Base-by-base conservation (phyloP, 2,113 vertebrate species). In the Ammodytes dubius region DNA sequence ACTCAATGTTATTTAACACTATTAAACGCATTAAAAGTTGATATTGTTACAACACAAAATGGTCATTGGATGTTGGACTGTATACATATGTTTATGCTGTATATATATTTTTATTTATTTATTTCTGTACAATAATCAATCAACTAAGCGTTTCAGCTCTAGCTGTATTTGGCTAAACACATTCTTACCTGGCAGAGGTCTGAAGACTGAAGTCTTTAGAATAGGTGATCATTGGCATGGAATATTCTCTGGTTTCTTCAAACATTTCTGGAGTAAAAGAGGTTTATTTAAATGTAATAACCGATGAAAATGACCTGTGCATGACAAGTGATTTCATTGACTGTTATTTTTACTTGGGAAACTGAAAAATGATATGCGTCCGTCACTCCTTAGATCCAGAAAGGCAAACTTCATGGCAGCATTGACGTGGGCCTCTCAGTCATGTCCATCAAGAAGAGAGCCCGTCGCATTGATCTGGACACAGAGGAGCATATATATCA, bases 401-500 rank as follows among this genome's bases (percentile, higher is more conserved):
- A 97, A 87, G 97, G 97, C 58, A 99, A 99, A 87, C 96, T 99
- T 57, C 98, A 99, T 6, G 98, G 98, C 63, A 99, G 98, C 94
- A 99, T 99, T 5, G 98, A 99, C 70, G 97, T 99, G 1, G 98
- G 98, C 57, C 96, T 99, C 66, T 99, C 98, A 0, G 98, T 99
- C 80, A 99, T 99, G 98, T 99, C 98, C 40, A 97, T 99, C 69
- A 99, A 99, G 94, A 99, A 99, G 95, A 97, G 96, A 88, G 97
- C 97, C 82, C 97, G 97, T 19, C 96, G 98, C 67, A 99, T 99
- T 89, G 98, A 99, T 89, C 95, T 99, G 79, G 98, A 99, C 92
- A 99, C 98, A 0, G 98, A 99, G 88, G 98, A 99, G 84, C 98
- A 99, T 59, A 99, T 99, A 85, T 99, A 99, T 92, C 98, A 99